Evolutionary conservation across 2,888 invertebrate species (phyloP), one percentile per base, ranked within the genome.

Genomic region (Microctonus hyperodae): DNA sequence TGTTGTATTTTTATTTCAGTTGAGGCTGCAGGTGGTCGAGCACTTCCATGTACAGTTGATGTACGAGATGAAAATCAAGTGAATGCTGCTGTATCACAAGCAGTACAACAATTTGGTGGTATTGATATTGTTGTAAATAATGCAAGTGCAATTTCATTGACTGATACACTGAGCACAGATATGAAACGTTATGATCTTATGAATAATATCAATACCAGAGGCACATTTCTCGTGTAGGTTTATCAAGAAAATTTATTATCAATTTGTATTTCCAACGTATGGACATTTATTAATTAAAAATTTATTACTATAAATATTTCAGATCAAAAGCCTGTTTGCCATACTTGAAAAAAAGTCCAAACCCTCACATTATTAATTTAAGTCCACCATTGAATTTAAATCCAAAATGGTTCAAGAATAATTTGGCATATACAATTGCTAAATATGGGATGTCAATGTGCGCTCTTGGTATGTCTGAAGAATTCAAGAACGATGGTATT

Each of bases 361-460:
- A 97, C 84, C 93, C 96, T 0, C 98, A 98, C 81, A 96, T 98
- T 74, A 87, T 98, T 20, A 98, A 98, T 84, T 87, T 98, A 60
- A 97, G 97, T 25, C 98, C 98, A 1, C 98, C 98, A 0, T 86
- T 98, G 20, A 94, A 92, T 82, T 89, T 98, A 91, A 89, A 90
- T 74, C 90, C 95, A 0, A 87, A 89, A 74, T 98, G 98, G 98
- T 97, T 98, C 83, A 89, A 90, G 60, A 88, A 92, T 72, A 94
- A 97, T 85, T 93, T 96, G 56, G 98, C 97, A 0, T 98, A 99
- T 85, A 97, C 98, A 0, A 98, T 98, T 92, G 96, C 98, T 2
- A 98, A 98, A 83, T 98, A 96, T 83, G 98, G 97, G 23, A 98
- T 98, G 98, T 97, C 97, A 0, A 95, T 98, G 96, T 98, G 97